Base-by-base conservation (phyloP, 2,113 vertebrate genomes). In the Perca flavescens region DNA sequence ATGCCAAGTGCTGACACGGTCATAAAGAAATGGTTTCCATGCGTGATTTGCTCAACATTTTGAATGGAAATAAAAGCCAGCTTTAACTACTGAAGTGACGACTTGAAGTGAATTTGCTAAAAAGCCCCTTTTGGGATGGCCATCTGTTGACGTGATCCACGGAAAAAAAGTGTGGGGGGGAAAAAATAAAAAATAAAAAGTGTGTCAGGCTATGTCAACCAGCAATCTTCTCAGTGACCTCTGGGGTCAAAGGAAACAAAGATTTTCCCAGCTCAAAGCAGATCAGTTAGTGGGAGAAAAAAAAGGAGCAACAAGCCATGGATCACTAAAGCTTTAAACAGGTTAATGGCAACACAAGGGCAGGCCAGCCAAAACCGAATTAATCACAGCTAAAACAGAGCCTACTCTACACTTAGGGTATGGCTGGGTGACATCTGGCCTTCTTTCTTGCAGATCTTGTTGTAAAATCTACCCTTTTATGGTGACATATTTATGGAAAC, bases 241-340 rank as follows among this genome's bases (percentile, higher is more conserved):
- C 10, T 22, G 28, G 54, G 58, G 76, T 82, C 77, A 89, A 79
- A 86, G 47, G 80, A 84, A 75, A 74, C 25, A 5, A 81, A 19
- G 22, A 14, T 28, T 66, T 83, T 47, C 40, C 40, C 25, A 56
- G 61, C 46, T 72, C 58, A 79, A 65, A 74, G 19, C 34, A 69
- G 34, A 80, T 63, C 57, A 68, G 36, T 78, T 60, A 68, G 0
- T 49, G 54, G 14, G 25, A 17, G 43, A 49, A 78, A 65, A 65
- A 81, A 58, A 65, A 1, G 12, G 47, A 75, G 19, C 22, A 53
- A 6, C 72, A 36, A 72, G 46, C 64, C 60, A 66, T 47, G 21
- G 57, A 82, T 70, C 80, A 67, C 70, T 16, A 2, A 17, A 3
- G 46, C 52, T 75, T 79, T 69, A 22, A 86, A 83, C 56, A 57